phyloP scores from a whole-genome alignment of 2,797 vertebrate species.

The Garrulus glandarius region DNA sequence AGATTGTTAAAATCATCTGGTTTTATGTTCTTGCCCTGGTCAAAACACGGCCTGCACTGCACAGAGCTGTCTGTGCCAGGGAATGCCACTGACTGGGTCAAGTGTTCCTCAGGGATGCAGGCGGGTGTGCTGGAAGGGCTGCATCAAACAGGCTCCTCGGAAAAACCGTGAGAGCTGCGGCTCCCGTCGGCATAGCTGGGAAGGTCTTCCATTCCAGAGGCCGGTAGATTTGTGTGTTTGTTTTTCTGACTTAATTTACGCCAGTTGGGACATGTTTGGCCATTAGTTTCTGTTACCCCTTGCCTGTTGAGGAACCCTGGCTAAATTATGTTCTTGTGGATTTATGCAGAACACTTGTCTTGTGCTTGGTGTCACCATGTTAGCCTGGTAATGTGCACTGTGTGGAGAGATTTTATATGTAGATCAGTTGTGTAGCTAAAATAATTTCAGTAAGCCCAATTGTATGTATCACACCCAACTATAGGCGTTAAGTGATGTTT shows the following conservation, averaged over 20 bases:
- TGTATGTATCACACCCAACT: neutral
- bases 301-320: neutral
- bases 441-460: neutral
- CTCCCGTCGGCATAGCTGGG: neutral
- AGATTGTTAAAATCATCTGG: neutral
- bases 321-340: neutral
- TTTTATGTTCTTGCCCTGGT: neutral
- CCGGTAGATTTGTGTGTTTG: neutral
- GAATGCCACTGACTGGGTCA: neutral
- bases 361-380: neutral
- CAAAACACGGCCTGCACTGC: accelerated
- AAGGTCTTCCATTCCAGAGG: neutral
- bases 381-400: accelerated
- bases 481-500: neutral
- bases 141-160: neutral
- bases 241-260: neutral
- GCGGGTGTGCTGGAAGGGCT: neutral
- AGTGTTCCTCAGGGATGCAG: neutral
- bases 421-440: neutral
- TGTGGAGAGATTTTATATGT: neutral
- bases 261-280: accelerated
- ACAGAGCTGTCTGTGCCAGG: neutral
- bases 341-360: neutral
- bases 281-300: neutral
- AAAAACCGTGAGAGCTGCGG: accelerated